Percentiles rank a stretch among this genome's conserved stretches.
Conservation (phyloP, 2,113 vertebrate species). For the Hepsetus odoe region DNA sequence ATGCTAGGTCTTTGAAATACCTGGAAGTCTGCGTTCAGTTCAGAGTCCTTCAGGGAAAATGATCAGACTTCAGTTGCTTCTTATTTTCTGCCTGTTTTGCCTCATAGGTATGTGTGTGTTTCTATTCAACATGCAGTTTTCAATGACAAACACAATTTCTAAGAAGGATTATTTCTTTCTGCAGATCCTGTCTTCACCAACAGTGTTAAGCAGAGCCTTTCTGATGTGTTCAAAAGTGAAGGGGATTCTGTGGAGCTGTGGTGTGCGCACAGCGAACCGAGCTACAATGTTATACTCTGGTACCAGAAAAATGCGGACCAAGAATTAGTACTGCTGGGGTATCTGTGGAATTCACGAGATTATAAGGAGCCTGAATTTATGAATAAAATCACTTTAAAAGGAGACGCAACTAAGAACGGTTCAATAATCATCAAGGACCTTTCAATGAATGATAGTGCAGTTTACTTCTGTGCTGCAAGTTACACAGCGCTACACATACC, state of each 20-base stretch:
- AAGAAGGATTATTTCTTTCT: neutral
- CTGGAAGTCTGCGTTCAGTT: neutral
- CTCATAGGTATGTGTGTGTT: neutral
- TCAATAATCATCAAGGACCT: conserved; percentile 2
- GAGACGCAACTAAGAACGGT: conserved; percentile 1
- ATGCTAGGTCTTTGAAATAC: neutral
- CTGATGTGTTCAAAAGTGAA: conserved; percentile 11
- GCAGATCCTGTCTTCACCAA: conserved; percentile 20
- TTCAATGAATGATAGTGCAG: conserved; percentile 42
- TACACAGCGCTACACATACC: neutral
- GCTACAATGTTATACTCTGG: conserved; percentile 32
- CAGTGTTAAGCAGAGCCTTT: conserved; percentile 39
- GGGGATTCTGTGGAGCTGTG: conserved; percentile 12
- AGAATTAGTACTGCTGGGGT: neutral
- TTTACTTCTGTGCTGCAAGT: conserved; percentile 65
- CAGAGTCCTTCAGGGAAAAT: neutral
- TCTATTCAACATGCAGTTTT: neutral
- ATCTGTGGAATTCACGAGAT: conserved; percentile 34
- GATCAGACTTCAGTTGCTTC: neutral
- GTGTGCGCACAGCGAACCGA: conserved; percentile 9
- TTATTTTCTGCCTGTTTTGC: neutral
- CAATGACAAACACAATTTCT: neutral
- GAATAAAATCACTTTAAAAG: neutral
- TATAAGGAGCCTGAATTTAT: conserved; percentile 54
- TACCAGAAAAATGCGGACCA: conserved; percentile 22